phyloP scores from a whole-genome alignment of 2,797 vertebrate genomes.

The Xenentodon cancila region DNA sequence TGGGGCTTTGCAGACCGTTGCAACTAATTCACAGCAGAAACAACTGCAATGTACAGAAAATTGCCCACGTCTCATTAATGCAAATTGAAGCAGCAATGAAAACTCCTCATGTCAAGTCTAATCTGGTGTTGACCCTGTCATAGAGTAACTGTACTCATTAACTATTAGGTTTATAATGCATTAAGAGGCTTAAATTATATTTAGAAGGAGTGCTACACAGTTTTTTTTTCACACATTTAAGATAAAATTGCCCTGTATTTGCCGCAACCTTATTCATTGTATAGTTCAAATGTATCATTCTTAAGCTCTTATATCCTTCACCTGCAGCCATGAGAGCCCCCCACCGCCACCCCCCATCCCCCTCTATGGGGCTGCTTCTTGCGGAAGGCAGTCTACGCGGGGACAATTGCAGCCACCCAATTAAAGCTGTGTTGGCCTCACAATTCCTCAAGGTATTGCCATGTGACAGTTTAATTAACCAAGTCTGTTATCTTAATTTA shows the following conservation, averaged over 20 bases:
- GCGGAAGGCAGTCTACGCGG: constrained; percentile 52
- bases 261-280: constrained; percentile 19
- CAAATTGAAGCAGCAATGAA: constrained; percentile 40
- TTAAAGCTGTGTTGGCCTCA: constrained; percentile 79
- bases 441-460: constrained; percentile 84
- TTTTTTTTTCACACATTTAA: constrained; percentile 17
- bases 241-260: constrained; percentile 16
- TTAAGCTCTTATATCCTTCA: constrained; percentile 24
- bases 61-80: constrained; percentile 32
- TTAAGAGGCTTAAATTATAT: constrained; percentile 11
- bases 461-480: constrained; percentile 88
- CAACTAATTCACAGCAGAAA: constrained; percentile 52
- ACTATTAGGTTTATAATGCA: constrained; percentile 7
- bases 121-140: constrained; percentile 25
- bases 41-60: constrained; percentile 46
- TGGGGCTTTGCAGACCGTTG: constrained; percentile 58
- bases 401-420: constrained; percentile 82
- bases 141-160: constrained; percentile 1
- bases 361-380: constrained; percentile 43
- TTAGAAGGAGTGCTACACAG: not conserved
- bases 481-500: constrained; percentile 85
- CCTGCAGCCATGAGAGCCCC: constrained; percentile 29
- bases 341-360: constrained; percentile 12
- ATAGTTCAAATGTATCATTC: constrained; percentile 29
- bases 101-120: constrained; percentile 24